Conservation (phyloP, 2,797 vertebrate species). For the Takifugu rubripes region DNA sequence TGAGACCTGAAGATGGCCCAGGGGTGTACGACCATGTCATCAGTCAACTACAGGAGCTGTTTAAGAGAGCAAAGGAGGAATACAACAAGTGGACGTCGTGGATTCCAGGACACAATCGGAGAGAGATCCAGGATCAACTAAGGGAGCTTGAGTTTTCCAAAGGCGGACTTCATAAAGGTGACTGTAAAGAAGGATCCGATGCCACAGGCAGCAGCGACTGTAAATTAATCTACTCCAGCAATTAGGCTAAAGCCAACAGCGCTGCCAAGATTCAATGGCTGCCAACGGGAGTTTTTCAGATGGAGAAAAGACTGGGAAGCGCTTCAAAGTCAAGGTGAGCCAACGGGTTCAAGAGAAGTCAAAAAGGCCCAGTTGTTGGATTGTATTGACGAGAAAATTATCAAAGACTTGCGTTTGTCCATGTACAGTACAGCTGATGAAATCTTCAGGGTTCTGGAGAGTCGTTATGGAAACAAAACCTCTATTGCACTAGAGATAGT, state of each 20-base stretch:
- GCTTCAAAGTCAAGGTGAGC: background rate
- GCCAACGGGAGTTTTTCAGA: background rate
- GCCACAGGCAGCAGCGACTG: too few relatives aligned
- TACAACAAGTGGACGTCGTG: background rate
- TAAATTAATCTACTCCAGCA: background rate
- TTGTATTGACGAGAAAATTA: background rate
- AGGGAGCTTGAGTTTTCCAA: background rate
- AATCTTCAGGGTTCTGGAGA: background rate
- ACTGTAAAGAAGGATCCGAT: background rate
- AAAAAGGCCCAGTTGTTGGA: background rate
- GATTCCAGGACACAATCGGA: background rate
- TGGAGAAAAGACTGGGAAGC: background rate
- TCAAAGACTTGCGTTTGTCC: background rate
- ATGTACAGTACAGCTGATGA: background rate
- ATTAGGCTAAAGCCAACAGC: background rate
- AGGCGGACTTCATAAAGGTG: background rate
- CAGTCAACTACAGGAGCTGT: background rate
- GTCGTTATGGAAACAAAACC: background rate
- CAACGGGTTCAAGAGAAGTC: background rate
- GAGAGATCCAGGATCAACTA: background rate
- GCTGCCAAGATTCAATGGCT: background rate
- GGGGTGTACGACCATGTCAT: background rate
- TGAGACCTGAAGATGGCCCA: background rate
- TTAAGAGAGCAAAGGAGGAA: background rate
- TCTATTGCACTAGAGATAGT: background rate